These are phyloP conservation scores for Thera britannica DNA, from an alignment of 2,888 invertebrate species.

Conservation along the genomic window DNA sequence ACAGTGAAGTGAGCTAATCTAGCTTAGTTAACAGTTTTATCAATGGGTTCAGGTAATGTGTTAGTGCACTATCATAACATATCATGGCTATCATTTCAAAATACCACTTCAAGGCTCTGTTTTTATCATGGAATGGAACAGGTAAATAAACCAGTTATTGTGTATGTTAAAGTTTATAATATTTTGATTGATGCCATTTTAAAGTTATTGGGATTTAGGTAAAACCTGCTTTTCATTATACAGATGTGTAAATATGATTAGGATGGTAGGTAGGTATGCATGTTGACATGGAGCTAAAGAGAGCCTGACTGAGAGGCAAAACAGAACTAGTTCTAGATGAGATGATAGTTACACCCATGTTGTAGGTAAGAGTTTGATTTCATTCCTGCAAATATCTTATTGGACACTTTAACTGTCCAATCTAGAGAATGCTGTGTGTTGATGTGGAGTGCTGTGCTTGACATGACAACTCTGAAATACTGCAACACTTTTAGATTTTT, in stretches of 20 bases:
- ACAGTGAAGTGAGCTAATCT: too few species aligned
- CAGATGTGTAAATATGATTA: neutral
- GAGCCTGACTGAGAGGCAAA: neutral
- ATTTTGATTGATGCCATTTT: neutral
- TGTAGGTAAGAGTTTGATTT: neutral
- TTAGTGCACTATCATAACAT: neutral
- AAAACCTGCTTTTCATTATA: neutral
- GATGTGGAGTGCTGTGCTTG: neutral
- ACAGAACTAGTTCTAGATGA: neutral
- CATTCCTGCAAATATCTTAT: constrained; percentile 5
- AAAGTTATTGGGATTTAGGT: neutral
- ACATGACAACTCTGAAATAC: neutral
- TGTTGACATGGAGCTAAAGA: neutral
- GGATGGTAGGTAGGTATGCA: too few species aligned
- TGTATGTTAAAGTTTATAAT: neutral
- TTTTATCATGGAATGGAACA: neutral
- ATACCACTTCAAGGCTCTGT: neutral
- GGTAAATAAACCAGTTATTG: neutral
- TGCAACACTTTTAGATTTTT: neutral
- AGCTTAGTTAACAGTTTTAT: too few species aligned
- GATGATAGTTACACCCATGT: neutral
- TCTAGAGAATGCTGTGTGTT: neutral
- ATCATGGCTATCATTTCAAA: neutral
- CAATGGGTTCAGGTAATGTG: neutral
- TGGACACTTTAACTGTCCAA: constrained; percentile 1